A percentile compares a stretch with the other conserved stretches of the same genome.
These are phyloP conservation scores for Drosophila koepferae DNA, from an alignment of 2,888 invertebrate genomes.

Conservation along the genomic window DNA sequence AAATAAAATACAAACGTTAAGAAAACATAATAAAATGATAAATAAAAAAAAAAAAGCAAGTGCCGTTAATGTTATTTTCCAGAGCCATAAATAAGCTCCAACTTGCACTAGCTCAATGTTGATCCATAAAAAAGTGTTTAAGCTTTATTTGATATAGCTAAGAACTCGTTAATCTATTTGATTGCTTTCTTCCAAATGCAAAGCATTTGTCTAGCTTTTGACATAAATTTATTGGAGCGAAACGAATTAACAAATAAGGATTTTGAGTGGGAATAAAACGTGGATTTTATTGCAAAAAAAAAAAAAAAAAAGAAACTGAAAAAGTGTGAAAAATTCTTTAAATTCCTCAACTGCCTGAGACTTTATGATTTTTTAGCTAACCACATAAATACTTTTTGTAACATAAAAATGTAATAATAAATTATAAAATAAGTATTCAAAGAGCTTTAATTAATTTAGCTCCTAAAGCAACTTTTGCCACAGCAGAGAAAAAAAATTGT, in stretches of 20 bases:
- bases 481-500: not conserved
- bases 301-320: too few species aligned
- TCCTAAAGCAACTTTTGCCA: not conserved
- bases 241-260: not conserved
- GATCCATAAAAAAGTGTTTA: not conserved
- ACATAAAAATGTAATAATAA: too few species aligned
- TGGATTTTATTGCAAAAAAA: not conserved
- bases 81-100: not conserved
- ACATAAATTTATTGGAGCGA: not conserved
- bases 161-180: not conserved
- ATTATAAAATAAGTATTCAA: too few species aligned
- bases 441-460: not conserved
- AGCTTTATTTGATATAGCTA: constrained; percentile 2
- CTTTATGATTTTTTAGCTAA: too few species aligned
- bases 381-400: too few species aligned
- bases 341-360: too few species aligned
- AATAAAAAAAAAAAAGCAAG: constrained; percentile 10
- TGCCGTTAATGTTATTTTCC: not conserved
- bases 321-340: too few species aligned
- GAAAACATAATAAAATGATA: constrained; percentile 3
- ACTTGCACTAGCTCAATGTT: not conserved
- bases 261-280: not conserved
- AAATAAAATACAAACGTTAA: constrained; percentile 2
- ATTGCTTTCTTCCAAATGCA: not conserved
- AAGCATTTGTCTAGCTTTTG: not conserved